A percentile compares a stretch with the other conserved stretches of the same genome.
These are phyloP conservation scores for Leptinotarsa texana DNA, from an alignment of 1,140 invertebrate species.

Conservation along the genomic window DNA sequence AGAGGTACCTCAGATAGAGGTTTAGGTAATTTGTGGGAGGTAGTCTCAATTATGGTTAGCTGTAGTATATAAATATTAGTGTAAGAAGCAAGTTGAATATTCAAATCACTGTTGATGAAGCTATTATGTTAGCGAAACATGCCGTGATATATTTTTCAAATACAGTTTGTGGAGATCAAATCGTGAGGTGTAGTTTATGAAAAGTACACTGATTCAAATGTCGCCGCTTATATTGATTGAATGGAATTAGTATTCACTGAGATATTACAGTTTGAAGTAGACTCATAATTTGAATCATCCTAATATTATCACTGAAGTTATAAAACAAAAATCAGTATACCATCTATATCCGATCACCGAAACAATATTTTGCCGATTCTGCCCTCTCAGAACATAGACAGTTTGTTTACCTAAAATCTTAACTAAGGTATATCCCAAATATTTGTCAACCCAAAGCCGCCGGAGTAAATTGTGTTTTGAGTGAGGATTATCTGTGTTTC, in stretches of 20 bases:
- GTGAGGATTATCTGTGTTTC: conserved; percentile 36
- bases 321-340: too few relatives aligned
- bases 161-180: too few relatives aligned
- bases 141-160: too few relatives aligned
- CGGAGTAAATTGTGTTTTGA: conserved; percentile 19
- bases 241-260: not conserved
- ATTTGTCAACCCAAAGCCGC: conserved; percentile 15
- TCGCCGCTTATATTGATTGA: not conserved
- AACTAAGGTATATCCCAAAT: conserved; percentile 1
- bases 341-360: not conserved
- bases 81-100: too few relatives aligned
- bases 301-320: not conserved
- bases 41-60: too few relatives aligned
- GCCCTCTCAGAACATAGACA: not conserved
- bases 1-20: too few relatives aligned
- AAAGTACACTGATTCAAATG: too few relatives aligned
- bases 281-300: not conserved
- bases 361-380: not conserved
- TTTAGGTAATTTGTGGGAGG: too few relatives aligned
- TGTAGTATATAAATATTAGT: too few relatives aligned
- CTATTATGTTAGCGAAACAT: too few relatives aligned
- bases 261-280: not conserved
- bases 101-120: too few relatives aligned
- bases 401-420: conserved; percentile 4
- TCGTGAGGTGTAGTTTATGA: too few relatives aligned